A percentile compares a stretch with the other conserved stretches of the same genome.
Evolutionary conservation across 1,140 invertebrate genomes (phyloP).

Genomic region (Philaenus spumarius): DNA sequence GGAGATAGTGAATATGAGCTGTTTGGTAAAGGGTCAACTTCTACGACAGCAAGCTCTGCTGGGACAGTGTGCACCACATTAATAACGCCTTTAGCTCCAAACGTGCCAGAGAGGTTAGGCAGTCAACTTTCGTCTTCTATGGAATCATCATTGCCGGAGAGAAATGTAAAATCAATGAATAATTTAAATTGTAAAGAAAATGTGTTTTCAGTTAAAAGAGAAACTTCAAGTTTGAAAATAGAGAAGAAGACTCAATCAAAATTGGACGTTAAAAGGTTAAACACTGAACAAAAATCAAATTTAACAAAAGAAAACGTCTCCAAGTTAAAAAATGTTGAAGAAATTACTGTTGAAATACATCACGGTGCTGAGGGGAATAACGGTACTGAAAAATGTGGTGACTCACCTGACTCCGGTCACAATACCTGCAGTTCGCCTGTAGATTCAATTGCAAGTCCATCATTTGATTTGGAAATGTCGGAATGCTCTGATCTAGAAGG

Average conservation of each 20-base stretch:
- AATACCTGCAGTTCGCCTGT: conserved; percentile 75
- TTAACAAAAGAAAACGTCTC: conserved; percentile 29
- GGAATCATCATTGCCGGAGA: conserved; percentile 17
- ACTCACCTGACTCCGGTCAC: conserved; percentile 63
- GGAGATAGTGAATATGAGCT: conserved; percentile 84
- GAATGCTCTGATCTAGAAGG: conserved; percentile 78
- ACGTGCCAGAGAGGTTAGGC: conserved; percentile 69
- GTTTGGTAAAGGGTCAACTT: conserved; percentile 74
- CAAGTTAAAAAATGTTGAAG: conserved; percentile 22
- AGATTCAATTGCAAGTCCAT: conserved; percentile 61
- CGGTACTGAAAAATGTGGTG: conserved; percentile 29
- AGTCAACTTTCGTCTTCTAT: conserved; percentile 28
- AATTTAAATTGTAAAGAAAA: conserved; percentile 23
- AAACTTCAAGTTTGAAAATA: conserved; percentile 25
- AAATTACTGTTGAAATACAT: conserved; percentile 30
- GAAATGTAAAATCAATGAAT: conserved; percentile 12
- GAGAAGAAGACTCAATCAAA: conserved; percentile 37
- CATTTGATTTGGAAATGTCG: conserved; percentile 63
- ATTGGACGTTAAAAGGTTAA: conserved; percentile 19
- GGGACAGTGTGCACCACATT: conserved; percentile 80
- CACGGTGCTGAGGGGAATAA: conserved; percentile 17
- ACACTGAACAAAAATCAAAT: conserved; percentile 15
- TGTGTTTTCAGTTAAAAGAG: conserved; percentile 8
- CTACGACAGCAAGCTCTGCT: conserved; percentile 82
- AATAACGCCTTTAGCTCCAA: conserved; percentile 39